Conservation (phyloP, 2,888 invertebrate species). For the Andricus curvator region DNA sequence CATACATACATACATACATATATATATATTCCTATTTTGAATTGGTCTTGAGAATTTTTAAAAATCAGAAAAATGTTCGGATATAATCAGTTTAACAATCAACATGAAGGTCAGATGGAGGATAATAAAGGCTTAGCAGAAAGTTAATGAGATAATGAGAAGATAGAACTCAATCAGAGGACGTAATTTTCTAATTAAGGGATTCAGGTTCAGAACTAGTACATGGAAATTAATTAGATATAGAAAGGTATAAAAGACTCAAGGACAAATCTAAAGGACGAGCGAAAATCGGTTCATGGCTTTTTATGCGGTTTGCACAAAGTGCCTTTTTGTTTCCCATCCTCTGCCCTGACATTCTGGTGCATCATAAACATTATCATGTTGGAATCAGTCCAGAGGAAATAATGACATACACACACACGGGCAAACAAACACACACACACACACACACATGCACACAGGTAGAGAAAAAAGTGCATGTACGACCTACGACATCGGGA, state of each 20-base stretch:
- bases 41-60: no score
- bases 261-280: constrained; percentile 27
- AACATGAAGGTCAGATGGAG: not conserved
- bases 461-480: constrained; percentile 46
- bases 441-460: constrained; percentile 35
- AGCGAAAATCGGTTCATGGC: constrained; percentile 47
- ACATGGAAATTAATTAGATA: constrained; percentile 15
- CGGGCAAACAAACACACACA: no score
- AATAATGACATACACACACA: no score
- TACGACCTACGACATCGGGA: not conserved
- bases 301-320: constrained; percentile 39
- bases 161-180: not conserved
- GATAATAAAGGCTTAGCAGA: not conserved
- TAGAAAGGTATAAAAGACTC: constrained; percentile 30
- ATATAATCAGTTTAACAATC: no score
- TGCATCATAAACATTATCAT: constrained; percentile 59
- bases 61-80: no score
- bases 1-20: no score
- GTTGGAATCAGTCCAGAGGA: constrained; percentile 48
- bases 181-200: constrained; percentile 53
- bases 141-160: not conserved
- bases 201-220: constrained; percentile 46
- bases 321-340: constrained; percentile 59
- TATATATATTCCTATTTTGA: no score
- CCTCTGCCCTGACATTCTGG: constrained; percentile 58